Conservation (phyloP, 2,113 vertebrate species). For the Vireo altiloquus region DNA sequence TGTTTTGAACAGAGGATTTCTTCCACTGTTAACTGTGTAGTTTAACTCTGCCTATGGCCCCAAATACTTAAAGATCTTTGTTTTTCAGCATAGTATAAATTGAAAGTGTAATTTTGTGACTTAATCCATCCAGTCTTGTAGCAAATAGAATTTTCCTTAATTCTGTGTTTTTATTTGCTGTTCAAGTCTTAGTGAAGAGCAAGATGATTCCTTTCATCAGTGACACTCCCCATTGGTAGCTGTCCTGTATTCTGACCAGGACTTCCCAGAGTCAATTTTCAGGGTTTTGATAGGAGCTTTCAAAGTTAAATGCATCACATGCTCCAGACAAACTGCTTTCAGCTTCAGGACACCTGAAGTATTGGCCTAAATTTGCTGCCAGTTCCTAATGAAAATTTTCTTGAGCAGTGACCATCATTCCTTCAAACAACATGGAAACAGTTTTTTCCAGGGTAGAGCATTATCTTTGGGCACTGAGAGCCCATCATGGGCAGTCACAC, state of each 20-base stretch:
- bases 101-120: not conserved
- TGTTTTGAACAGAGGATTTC: not conserved
- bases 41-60: not conserved
- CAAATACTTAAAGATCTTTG: not conserved
- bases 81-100: not conserved
- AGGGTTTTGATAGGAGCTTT: not conserved
- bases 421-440: not conserved
- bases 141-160: not conserved
- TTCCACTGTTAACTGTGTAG: not conserved
- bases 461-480: not conserved
- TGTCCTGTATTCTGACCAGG: not conserved
- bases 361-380: not conserved
- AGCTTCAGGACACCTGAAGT: not conserved
- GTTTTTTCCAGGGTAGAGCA: not conserved
- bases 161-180: not conserved
- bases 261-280: not conserved
- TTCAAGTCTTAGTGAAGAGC: not conserved
- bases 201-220: not conserved
- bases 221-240: not conserved
- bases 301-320: not conserved
- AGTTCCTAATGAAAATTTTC: not conserved
- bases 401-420: not conserved
- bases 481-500: not conserved
- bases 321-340: not conserved
- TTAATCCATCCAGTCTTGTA: not conserved